Conservation (phyloP, 1,140 invertebrate genomes). For the Magallana angulata region DNA sequence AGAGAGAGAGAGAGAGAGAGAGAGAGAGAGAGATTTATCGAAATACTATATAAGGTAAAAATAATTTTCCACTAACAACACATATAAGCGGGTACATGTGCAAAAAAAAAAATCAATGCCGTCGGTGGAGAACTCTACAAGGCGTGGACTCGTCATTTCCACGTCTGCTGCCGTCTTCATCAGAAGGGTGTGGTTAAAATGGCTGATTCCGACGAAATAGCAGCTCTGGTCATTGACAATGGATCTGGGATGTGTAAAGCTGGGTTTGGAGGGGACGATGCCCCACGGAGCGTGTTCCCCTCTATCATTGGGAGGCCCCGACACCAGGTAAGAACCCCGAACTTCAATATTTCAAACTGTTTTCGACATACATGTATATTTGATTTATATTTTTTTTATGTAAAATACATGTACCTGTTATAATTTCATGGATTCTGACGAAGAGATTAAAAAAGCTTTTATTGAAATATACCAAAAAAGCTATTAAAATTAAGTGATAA, state of each 20-base stretch:
- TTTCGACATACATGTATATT: neutral
- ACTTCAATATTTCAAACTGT: neutral
- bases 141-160: neutral
- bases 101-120: slow-evolving; percentile 22
- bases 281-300: slow-evolving; percentile 84
- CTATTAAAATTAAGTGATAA: neutral
- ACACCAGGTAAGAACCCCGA: slow-evolving; percentile 78
- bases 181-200: slow-evolving; percentile 15
- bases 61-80: slow-evolving; percentile 71
- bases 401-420: neutral
- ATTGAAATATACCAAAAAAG: neutral
- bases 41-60: slow-evolving; percentile 29
- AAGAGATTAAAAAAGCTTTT: neutral
- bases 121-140: neutral
- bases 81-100: neutral
- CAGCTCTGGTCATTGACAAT: slow-evolving; percentile 90
- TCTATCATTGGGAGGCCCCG: slow-evolving; percentile 84
- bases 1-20: neutral
- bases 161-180: neutral
- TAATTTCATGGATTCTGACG: neutral
- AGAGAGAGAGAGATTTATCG: neutral
- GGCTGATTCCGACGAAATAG: slow-evolving; percentile 84
- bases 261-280: slow-evolving; percentile 85
- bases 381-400: neutral
- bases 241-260: slow-evolving; percentile 93